Base-by-base conservation (phyloP, 2,113 vertebrate genomes). In the Pseudonaja textilis region DNA sequence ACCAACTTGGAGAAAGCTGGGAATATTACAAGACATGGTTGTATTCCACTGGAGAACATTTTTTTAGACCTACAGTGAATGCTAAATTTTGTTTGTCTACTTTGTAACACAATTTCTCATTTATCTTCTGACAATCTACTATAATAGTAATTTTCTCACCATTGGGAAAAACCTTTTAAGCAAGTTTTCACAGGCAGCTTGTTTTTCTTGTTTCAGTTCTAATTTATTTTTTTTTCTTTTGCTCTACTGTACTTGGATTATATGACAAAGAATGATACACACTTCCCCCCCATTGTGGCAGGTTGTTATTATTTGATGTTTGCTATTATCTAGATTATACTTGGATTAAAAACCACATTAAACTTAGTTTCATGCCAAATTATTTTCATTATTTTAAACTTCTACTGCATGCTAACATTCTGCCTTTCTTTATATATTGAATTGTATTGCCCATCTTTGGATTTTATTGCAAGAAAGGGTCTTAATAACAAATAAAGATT, bases 121-220 rank as follows among this genome's bases (percentile, higher is more conserved):
- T 92, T 88, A 93, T 93, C 94, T 95, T 93, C 18, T 95, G 94
- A 90, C 86, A 55, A 90, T 10, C 47, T 10, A 25, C 26, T 81
- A 50, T 23, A 69, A 42, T 42, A 22, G 34, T 39, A 81, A 42
- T 81, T 81, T 81, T 81, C 74, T 39, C 74, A 81, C 34, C 20
- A 18, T 22, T 42, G 34, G 74, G 34, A 9, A 22, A 81, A 81
- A 42, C 7, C 85, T 34, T 7, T 91, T 57, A 92, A 94, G 87
- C 47, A 93, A 89, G 50, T 89, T 93, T 96, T 91, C 23, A 91
- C 23, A 26, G 69, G 57, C 94, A 94, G 85, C 22, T 87, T 61
- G 64, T 86, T 74, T 88, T 93, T 94, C n/a, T 34, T 50, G 47
- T 89, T 90, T 93, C 92, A 1, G 87, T 29, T 93, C 85, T 95